Conservation (phyloP, 2,797 vertebrate species). For the Arremon aurantiirostris region DNA sequence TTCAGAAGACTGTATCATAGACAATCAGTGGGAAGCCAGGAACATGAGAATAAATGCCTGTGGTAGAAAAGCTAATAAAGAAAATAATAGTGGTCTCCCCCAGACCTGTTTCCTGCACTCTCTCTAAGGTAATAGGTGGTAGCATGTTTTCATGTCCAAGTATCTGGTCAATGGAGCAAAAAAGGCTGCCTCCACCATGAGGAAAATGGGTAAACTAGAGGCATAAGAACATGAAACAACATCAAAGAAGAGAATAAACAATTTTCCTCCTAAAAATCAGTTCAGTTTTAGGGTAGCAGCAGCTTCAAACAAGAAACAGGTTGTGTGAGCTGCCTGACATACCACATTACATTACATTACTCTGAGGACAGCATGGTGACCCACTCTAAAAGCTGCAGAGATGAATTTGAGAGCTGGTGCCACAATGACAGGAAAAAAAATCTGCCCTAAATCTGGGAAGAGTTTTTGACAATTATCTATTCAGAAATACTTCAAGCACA, state of each 20-base stretch:
- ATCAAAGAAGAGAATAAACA: background rate
- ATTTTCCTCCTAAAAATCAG: background rate
- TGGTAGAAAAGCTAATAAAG: background rate
- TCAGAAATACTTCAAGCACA: background rate
- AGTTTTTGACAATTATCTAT: constrained; percentile 13
- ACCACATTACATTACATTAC: background rate
- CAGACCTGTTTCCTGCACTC: background rate
- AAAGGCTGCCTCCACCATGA: background rate
- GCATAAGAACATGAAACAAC: background rate
- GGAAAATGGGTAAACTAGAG: background rate
- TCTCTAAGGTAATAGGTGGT: background rate
- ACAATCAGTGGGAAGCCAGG: constrained; percentile 11
- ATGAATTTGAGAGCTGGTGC: background rate
- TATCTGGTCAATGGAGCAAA: background rate
- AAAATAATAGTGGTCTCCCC: background rate
- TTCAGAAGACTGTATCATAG: constrained; percentile 1
- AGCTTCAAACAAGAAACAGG: background rate
- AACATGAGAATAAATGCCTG: background rate
- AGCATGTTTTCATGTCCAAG: background rate
- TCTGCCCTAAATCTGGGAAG: background rate
- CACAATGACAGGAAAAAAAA: background rate
- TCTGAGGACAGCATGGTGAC: background rate
- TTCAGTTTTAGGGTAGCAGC: background rate
- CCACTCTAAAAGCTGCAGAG: background rate
- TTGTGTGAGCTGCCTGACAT: background rate